Evolutionary conservation across 2,888 invertebrate genomes (phyloP).

Genomic region (Diaprepes abbreviatus): DNA sequence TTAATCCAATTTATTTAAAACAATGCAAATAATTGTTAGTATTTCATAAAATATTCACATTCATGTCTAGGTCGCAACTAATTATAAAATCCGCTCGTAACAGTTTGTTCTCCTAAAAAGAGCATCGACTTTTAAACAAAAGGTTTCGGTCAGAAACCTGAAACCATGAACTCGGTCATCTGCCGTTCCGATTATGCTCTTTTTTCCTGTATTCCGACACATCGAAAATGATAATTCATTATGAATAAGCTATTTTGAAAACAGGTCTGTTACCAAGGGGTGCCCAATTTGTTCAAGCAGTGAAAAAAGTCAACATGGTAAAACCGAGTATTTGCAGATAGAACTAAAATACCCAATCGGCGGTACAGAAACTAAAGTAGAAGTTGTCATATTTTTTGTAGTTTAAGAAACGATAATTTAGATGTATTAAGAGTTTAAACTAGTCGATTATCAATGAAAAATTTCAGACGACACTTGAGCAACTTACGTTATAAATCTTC

Average conservation of each 20-base stretch:
- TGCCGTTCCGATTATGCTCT: conserved; percentile 23
- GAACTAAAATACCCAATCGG: too few relatives aligned
- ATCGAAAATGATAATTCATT: conserved; percentile 24
- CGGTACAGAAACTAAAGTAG: too few relatives aligned
- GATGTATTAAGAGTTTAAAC: too few relatives aligned
- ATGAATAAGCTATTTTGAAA: not conserved
- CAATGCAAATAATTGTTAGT: conserved; percentile 2
- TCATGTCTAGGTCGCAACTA: conserved; percentile 16
- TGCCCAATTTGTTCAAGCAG: too few relatives aligned
- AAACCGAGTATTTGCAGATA: too few relatives aligned
- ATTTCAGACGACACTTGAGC: too few relatives aligned
- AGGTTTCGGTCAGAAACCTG: conserved; percentile 39
- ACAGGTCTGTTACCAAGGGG: too few relatives aligned
- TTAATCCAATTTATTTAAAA: conserved; percentile 1
- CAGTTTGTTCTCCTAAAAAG: conserved; percentile 35
- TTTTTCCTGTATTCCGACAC: conserved; percentile 33
- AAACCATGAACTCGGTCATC: conserved; percentile 34
- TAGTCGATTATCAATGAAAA: too few relatives aligned
- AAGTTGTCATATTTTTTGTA: too few relatives aligned
- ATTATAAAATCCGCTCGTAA: conserved; percentile 32
- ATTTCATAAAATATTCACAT: conserved; percentile 15
- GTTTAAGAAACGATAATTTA: too few relatives aligned
- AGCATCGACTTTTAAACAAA: conserved; percentile 40
- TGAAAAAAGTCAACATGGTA: too few relatives aligned
- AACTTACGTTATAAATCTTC: too few relatives aligned